These are phyloP conservation scores for Penaeus japonicus DNA, from an alignment of 1,140 invertebrate species.

Conservation along the genomic window DNA sequence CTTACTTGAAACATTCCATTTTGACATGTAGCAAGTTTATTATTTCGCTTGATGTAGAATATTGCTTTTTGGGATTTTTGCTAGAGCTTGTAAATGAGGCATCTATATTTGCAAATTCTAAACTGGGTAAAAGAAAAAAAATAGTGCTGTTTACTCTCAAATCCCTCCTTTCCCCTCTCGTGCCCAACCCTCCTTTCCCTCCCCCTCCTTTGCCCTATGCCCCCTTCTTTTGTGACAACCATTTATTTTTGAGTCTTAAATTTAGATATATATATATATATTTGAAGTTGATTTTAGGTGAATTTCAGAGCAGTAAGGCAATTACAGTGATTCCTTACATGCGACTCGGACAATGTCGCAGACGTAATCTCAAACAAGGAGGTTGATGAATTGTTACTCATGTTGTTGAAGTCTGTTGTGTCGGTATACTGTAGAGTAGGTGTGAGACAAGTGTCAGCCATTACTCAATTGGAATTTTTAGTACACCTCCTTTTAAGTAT, in stretches of 20 bases:
- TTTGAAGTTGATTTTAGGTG: too few species aligned
- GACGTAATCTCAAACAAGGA: constrained; percentile 5
- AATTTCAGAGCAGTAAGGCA: too few species aligned
- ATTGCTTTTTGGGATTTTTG: constrained; percentile 16
- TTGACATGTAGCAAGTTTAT: constrained; percentile 20
- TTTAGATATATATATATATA: too few species aligned
- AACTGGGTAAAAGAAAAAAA: too few species aligned
- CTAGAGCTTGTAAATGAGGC: constrained; percentile 13
- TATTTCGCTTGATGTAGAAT: constrained; percentile 1
- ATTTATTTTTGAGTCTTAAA: too few species aligned
- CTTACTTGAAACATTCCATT: constrained; percentile 35
- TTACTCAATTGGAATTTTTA: constrained; percentile 3
- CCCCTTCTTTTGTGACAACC: too few species aligned
- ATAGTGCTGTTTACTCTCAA: too few species aligned
- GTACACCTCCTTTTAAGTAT: too few species aligned
- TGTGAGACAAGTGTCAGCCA: constrained; percentile 1
- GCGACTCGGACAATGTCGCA: not conserved
- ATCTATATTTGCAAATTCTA: not conserved
- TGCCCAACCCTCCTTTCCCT: too few species aligned
- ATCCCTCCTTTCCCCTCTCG: too few species aligned
- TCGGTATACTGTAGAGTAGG: constrained; percentile 34
- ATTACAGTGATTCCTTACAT: not conserved
- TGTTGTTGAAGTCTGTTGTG: constrained; percentile 35
- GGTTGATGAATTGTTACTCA: constrained; percentile 27
- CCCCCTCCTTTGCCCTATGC: too few species aligned